These are phyloP conservation scores for Drosophila santomea DNA, from an alignment of 1,140 invertebrate species.

Conservation along the genomic window DNA sequence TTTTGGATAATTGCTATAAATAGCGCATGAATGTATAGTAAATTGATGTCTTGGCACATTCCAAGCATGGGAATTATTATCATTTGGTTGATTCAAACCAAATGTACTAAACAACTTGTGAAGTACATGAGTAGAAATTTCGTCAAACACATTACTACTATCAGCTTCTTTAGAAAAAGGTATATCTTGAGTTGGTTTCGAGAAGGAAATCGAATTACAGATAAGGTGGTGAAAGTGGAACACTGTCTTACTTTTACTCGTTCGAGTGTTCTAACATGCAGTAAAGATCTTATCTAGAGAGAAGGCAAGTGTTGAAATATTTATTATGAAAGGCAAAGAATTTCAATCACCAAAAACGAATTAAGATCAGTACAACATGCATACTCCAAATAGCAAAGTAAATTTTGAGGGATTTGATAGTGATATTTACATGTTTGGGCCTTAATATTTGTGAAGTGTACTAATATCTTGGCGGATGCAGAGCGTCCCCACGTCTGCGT, in stretches of 20 bases:
- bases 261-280: neutral
- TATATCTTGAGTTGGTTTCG: neutral
- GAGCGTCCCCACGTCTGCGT: conserved; percentile 51
- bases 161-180: neutral
- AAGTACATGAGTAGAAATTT: neutral
- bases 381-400: neutral
- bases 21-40: neutral
- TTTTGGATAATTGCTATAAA: conserved; percentile 1
- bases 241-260: neutral
- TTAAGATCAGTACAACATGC: neutral
- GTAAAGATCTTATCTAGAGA: neutral
- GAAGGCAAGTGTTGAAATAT: neutral
- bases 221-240: conserved; percentile 5
- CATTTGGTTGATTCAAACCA: neutral
- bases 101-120: neutral
- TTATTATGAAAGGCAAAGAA: neutral
- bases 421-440: neutral
- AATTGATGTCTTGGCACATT: neutral
- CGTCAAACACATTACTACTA: neutral
- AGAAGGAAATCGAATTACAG: neutral
- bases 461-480: conserved; percentile 36
- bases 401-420: neutral
- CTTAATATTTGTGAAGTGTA: conserved; percentile 38
- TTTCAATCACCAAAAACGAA: neutral
- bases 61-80: neutral